Evolutionary conservation across 2,113 vertebrate species (phyloP).

Genomic region (Chitala chitala): DNA sequence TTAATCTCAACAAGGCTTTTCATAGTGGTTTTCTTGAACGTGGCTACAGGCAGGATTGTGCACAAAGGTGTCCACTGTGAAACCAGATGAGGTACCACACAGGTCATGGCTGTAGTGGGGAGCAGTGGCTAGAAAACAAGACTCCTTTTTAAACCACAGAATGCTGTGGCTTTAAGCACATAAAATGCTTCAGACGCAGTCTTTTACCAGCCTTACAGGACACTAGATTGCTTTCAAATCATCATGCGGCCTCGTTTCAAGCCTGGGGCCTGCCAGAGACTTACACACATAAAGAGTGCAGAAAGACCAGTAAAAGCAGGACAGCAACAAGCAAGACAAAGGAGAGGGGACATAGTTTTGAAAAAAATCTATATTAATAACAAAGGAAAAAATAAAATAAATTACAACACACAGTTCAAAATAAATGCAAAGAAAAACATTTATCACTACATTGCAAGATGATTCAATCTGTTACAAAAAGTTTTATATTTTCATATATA

Average conservation of each 20-base stretch:
- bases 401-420: constrained; percentile 58
- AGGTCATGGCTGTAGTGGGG: background rate
- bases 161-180: no score
- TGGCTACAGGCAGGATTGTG: background rate
- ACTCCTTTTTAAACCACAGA: no score
- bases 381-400: constrained; percentile 63
- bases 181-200: no score
- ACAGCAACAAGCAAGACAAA: background rate
- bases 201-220: no score
- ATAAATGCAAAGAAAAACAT: constrained; percentile 46
- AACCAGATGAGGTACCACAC: background rate
- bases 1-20: background rate
- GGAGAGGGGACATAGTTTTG: background rate
- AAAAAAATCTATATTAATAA: constrained; percentile 53
- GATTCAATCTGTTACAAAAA: constrained; percentile 16
- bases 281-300: background rate
- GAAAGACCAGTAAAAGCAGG: background rate
- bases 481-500: no score
- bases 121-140: background rate
- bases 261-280: background rate
- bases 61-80: background rate
- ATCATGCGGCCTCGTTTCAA: no score
- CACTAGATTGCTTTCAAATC: background rate
- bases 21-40: background rate
- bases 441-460: background rate